Evolutionary conservation across 35 echinoderm and acorn worm species (phyloP).

Genomic region (Apostichopus californicus): DNA sequence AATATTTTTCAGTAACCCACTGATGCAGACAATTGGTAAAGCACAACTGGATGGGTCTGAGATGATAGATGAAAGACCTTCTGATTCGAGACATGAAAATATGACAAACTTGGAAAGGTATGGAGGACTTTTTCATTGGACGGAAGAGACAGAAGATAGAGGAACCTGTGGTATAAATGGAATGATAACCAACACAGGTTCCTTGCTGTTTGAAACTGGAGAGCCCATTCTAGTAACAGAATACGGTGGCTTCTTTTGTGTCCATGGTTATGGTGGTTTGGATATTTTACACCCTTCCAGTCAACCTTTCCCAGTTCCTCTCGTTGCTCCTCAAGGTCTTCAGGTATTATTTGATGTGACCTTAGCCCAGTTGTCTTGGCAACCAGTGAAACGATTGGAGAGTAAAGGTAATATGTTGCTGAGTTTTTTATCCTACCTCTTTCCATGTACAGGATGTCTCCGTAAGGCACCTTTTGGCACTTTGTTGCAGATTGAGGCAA

Average conservation of each 20-base stretch:
- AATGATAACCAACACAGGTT: conserved; percentile 2
- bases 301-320: conserved; percentile 76
- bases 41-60: conserved; percentile 72
- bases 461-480: too few relatives aligned
- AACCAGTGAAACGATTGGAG: conserved; percentile 48
- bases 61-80: background rate
- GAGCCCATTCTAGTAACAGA: background rate
- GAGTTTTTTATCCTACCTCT: too few relatives aligned
- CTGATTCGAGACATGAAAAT: conserved; percentile 22
- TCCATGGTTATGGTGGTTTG: conserved; percentile 60
- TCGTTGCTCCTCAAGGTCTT: conserved; percentile 49
- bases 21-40: conserved; percentile 37
- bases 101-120: conserved; percentile 35
- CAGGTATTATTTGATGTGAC: conserved; percentile 70
- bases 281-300: conserved; percentile 66
- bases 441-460: too few relatives aligned
- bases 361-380: conserved; percentile 64
- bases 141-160: background rate
- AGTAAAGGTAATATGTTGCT: conserved; percentile 52
- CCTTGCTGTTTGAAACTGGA: background rate
- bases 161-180: background rate
- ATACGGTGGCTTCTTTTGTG: conserved; percentile 23
- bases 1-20: conserved; percentile 63
- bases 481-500: too few relatives aligned
- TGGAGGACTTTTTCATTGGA: conserved; percentile 7